Percentiles rank a stretch among this genome's conserved stretches.
phyloP scores from a whole-genome alignment of 2,113 vertebrate genomes.

The Pedetes capensis region DNA sequence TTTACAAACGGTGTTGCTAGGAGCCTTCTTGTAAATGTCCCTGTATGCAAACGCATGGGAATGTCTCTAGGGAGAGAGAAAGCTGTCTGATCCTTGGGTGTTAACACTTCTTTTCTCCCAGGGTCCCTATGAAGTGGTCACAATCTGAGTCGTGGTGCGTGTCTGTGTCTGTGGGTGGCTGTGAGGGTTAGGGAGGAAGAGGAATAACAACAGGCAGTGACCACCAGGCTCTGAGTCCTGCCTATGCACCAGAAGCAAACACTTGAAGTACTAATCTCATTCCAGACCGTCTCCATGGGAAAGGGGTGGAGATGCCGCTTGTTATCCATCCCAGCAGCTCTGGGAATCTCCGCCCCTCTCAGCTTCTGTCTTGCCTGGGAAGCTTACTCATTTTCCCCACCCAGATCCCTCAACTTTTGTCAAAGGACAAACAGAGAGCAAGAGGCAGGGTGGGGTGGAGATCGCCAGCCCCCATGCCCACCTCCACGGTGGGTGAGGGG shows the following conservation, averaged over 20 bases:
- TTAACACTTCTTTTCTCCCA: neutral
- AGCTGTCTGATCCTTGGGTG: neutral
- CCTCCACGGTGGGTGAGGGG: neutral
- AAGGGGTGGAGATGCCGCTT: no score
- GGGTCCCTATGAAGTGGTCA: neutral
- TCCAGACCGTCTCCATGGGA: neutral
- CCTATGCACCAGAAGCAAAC: neutral
- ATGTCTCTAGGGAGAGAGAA: neutral
- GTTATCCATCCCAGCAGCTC: neutral
- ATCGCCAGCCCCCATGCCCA: accelerated
- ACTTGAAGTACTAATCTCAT: neutral
- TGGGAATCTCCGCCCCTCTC: neutral
- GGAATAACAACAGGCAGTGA: neutral
- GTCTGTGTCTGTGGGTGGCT: neutral
- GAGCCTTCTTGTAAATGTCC: neutral
- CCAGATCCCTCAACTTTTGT: neutral
- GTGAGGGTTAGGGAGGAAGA: no score
- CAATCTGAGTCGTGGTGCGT: neutral
- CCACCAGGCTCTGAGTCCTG: neutral
- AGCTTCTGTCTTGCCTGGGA: neutral
- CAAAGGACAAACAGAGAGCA: neutral
- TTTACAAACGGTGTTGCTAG: neutral
- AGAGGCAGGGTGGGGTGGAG: neutral
- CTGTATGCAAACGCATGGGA: neutral
- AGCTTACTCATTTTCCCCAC: neutral